Base-by-base conservation (phyloP, 2,797 vertebrate species). In the Bucorvus abyssinicus region DNA sequence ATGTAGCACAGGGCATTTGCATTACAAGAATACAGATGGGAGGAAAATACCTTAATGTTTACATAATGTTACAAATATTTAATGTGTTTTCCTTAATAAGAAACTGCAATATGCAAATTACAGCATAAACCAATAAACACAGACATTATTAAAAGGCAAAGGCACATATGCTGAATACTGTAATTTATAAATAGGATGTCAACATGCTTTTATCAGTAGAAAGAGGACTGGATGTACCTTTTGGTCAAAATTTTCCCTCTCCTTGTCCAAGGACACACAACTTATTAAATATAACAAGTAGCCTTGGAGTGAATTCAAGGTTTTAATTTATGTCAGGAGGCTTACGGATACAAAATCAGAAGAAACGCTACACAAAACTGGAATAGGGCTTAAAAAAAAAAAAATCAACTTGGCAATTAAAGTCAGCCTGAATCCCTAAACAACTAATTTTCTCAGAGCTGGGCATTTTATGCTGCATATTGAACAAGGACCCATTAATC, bases 221-320 rank as follows among this genome's bases (percentile, higher is more conserved):
- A 81, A 89, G 44, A 77, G 6, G 18, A 19, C 4, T 22, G 21
- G 36, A 74, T 56, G 9, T 24, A 76, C 2, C 7, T 67, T 90
- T 69, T 53, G 71, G 71, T 38, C 29, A 73, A 70, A 91, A 83
- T 67, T 77, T 89, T 59, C 22, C 70, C 21, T n/a, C 81, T 82
- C 36, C 38, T 86, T 6, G 2, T 78, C 60, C 74, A 95, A 93
- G 90, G 92, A 52, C 70, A 87, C 30, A 63, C 4, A 75, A 44
- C 6, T 79, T 84, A 81, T 6, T 90, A 79, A 65, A 71, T 55
- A 23, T 13, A 90, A 75, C 30, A 79, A 61, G 50, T 42, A 88
- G 56, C 40, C 56, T 79, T 89, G 88, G 78, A 89, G 45, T 53
- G 67, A 93, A 83, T 74, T 90, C 70, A 93, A 96, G 84, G 40